Evolutionary conservation across 2,113 vertebrate genomes (phyloP), one percentile per base, ranked within the genome.

Genomic region (Megaceryle maxima): DNA sequence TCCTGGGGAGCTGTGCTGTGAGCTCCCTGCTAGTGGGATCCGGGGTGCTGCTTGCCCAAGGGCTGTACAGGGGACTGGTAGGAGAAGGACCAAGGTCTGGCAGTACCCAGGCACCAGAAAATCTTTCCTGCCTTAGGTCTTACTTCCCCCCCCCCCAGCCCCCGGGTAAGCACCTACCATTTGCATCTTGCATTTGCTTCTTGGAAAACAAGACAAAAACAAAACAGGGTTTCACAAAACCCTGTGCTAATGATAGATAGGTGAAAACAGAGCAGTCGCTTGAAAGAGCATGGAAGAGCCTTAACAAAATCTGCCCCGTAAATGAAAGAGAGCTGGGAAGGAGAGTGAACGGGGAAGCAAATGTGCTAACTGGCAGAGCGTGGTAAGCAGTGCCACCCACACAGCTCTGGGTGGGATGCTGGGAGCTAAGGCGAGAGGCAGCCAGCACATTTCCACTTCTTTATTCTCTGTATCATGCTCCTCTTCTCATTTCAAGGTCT

Each of bases 401-500:
- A 11, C 91, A 76, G 91, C 18, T 3, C 43, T 0, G 86, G 95
- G 74, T 75, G 90, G 87, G 93, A 83, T 57, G 87, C 4, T 44
- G 88, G 88, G 81, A 92, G 88, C 87, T 41, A 3, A 87, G 77
- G 67, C 88, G 91, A 76, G 83, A 92, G 63, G 83, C 60, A 37
- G 66, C 51, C 56, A 60, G 43, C 83, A 33, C 39, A 46, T 94
- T 92, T 64, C 88, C 76, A 64, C 78, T 87, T 16, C 95, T 96
- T 88, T 90, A 88, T 81, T 79, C 94, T 66, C 78, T 73, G 21
- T 69, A 83, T 82, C 62, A 8, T 55, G 55, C 67, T 95, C 68
- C 83, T 90, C 90, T 92, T 95, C 91, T 97, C 90, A 74, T 90
- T 94, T 77, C 90, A 77, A 89, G 96, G 89, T 77, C 81, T 96